phyloP scores from a whole-genome alignment of 2,888 invertebrate species.

The Macrophya alboannulata region DNA sequence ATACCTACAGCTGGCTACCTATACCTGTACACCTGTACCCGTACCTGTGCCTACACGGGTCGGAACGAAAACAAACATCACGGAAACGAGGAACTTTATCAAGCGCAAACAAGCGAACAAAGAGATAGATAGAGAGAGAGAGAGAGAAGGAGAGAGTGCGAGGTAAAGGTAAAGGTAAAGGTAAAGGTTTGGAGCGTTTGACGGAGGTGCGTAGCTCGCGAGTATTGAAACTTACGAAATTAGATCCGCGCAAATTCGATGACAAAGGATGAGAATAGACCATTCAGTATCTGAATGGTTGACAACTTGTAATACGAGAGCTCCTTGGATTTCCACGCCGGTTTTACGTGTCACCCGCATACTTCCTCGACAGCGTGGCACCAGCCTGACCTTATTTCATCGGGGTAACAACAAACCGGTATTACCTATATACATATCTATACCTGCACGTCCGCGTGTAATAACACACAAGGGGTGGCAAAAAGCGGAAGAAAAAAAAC shows the following conservation, averaged over 20 bases:
- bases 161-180: not conserved
- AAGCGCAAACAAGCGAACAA: slow-evolving; percentile 29
- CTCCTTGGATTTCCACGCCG: slow-evolving; percentile 32
- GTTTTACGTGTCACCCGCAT: slow-evolving; percentile 53
- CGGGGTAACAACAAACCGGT: not conserved
- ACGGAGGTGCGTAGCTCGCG: slow-evolving; percentile 10
- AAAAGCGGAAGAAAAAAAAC: not conserved
- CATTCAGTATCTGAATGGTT: slow-evolving; percentile 51
- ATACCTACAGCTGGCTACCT: not conserved
- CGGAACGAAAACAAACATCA: slow-evolving; percentile 1
- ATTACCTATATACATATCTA: not conserved
- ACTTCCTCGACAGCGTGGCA: slow-evolving; percentile 27
- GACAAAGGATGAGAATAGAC: slow-evolving; percentile 51
- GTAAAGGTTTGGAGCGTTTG: not conserved
- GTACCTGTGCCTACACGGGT: not conserved
- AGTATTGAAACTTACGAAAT: slow-evolving; percentile 52
- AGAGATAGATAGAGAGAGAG: not conserved
- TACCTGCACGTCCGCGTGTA: not conserved
- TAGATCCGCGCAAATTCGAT: slow-evolving; percentile 56
- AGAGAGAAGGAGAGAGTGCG: not conserved
- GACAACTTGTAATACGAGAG: slow-evolving; percentile 55
- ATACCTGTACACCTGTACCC: not conserved
- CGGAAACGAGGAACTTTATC: slow-evolving; percentile 22
- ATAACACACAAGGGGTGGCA: not conserved
- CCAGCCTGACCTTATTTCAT: slow-evolving; percentile 41